Evolutionary conservation across 2,113 vertebrate genomes (phyloP), one percentile per base, ranked within the genome.

Genomic region (Xerus inauris): DNA sequence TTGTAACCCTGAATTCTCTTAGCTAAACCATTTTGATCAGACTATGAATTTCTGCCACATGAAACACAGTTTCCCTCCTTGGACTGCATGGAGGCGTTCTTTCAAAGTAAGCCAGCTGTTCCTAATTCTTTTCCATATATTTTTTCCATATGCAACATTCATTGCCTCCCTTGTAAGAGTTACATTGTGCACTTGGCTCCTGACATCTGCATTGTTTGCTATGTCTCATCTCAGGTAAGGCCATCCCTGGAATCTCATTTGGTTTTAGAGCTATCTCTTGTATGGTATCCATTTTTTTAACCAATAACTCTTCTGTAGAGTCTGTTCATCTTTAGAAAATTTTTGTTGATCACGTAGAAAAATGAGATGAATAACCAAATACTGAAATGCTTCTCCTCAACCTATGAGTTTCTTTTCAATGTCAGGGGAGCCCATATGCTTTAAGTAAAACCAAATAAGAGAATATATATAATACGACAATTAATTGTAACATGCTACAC

Each of bases 81-180:
- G 89, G 85, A 89, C 81, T 93, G 1, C 38, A 51, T 57, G 91
- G 72, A 72, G 28, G 35, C 81, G 59, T 76, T 69, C 51, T 88
- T 85, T 81, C 45, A 96, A 89, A 86, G 24, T 57, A 49, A 84
- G 32, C 72, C 94, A 96, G 73, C 51, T 92, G n/a, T 91, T 95
- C 73, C 95, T 62, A 65, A n/a, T 95, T 95, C 35, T 42, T 89
- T 57, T 76, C 26, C 35, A 65, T 38, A n/a, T 51, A 76, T 84
- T 89, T 81, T 94, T 28, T 26, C 76, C 32, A 73, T 69, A 87
- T 67, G 80, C 45, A 67, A 40, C 42, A 47, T 69, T 75, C 13
- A 73, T 79, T 83, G 62, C 6, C 42, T 72, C 26, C 45, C 1
- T 86, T 17, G 40, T 64, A 54, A 32, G 4, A 10, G 73, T 79